Evolutionary conservation across 2,888 invertebrate genomes (phyloP).

Genomic region (Lasioglossum figueresi): DNA sequence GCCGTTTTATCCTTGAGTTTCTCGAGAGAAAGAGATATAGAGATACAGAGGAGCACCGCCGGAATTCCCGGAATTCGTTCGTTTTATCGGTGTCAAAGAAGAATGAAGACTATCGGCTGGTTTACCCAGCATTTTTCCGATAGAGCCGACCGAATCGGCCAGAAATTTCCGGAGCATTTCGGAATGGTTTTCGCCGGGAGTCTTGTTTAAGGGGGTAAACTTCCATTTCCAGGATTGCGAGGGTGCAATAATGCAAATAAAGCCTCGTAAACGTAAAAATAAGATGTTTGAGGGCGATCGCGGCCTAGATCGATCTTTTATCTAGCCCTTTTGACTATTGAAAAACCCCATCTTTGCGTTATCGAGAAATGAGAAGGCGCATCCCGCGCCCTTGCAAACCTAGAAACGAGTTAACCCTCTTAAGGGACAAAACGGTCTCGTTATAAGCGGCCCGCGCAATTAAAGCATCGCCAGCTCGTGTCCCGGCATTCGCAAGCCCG

Average conservation of each 20-base stretch:
- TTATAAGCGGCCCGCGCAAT: conserved; percentile 30
- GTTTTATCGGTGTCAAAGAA: conserved; percentile 6
- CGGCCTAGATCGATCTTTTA: no score
- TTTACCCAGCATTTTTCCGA: neutral
- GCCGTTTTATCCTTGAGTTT: neutral
- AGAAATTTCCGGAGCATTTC: neutral
- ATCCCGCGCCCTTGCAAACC: no score
- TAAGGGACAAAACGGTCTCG: conserved; percentile 28
- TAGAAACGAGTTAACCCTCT: no score
- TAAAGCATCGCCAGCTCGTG: conserved; percentile 32
- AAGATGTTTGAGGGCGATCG: no score
- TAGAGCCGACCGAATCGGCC: neutral
- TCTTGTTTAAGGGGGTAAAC: conserved; percentile 16
- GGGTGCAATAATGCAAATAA: no score
- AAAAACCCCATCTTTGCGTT: no score
- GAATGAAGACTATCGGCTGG: neutral
- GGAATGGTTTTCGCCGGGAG: neutral
- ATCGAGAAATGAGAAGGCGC: no score
- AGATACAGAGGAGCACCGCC: neutral
- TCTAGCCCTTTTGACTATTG: no score
- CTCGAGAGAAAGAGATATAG: neutral
- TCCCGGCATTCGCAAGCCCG: conserved; percentile 38
- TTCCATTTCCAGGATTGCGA: no score
- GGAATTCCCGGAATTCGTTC: neutral
- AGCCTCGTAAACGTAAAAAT: no score